Conservation (phyloP, 2,888 invertebrate species). For the Zaprionus obscuricornis region DNA sequence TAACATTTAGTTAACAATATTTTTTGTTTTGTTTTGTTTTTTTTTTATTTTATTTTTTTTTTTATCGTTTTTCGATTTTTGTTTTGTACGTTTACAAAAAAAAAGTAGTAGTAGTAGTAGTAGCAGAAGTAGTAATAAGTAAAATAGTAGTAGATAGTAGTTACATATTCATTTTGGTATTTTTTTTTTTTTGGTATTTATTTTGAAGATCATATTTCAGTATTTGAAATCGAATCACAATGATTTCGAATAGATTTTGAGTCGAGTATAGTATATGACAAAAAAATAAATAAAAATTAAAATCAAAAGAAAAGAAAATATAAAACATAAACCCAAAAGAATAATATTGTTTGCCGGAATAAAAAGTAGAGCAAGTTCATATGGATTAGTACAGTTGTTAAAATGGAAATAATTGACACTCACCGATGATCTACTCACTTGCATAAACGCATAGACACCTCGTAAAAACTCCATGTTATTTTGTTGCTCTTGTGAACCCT, state of each 20-base stretch:
- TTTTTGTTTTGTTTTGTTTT: slow-evolving; percentile 21
- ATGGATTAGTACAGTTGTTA: slow-evolving; percentile 84
- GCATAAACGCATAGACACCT: slow-evolving; percentile 84
- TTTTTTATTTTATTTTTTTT: slow-evolving; percentile 30
- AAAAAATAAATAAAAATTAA: slow-evolving; percentile 28
- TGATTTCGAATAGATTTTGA: slow-evolving; percentile 21
- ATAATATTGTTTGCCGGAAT: slow-evolving; percentile 74
- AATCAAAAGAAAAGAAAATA: slow-evolving; percentile 6
- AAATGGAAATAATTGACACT: slow-evolving; percentile 83
- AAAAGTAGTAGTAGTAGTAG: slow-evolving; percentile 48
- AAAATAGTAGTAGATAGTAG: slow-evolving; percentile 65
- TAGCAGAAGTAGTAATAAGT: slow-evolving; percentile 65
- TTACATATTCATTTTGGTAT: slow-evolving; percentile 50
- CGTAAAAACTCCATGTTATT: slow-evolving; percentile 85
- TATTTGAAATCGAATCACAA: neutral
- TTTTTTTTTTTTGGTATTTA: slow-evolving; percentile 7
- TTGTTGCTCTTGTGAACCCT: slow-evolving; percentile 82
- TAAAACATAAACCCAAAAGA: slow-evolving; percentile 72
- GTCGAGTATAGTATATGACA: slow-evolving; percentile 20
- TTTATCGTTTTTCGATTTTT: slow-evolving; percentile 21
- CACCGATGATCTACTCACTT: slow-evolving; percentile 85
- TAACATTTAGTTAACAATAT: slow-evolving; percentile 48
- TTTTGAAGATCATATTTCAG: slow-evolving; percentile 17
- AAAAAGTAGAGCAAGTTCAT: slow-evolving; percentile 81
- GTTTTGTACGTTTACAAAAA: slow-evolving; percentile 56